Evolutionary conservation across 1,140 invertebrate species (phyloP).

Genomic region (Portunus trituberculatus): DNA sequence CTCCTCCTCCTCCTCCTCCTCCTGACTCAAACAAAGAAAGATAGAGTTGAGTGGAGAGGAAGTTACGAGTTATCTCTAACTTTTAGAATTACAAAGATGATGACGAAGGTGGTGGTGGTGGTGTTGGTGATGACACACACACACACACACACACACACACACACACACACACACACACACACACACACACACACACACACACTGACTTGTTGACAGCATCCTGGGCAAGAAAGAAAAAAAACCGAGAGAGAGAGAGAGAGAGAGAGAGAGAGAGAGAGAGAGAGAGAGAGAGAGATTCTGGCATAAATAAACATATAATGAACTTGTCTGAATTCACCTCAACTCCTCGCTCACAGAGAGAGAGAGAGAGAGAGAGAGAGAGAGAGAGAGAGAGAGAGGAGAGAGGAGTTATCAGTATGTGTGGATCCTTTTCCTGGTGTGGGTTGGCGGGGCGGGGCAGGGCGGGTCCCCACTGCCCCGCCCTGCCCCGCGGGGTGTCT

Average conservation of each 20-base stretch:
- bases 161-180: too few relatives aligned
- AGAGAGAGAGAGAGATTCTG: background rate
- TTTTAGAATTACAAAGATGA: too few relatives aligned
- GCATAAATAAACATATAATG: background rate
- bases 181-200: too few relatives aligned
- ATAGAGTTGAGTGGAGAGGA: too few relatives aligned
- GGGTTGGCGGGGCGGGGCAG: background rate
- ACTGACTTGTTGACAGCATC: too few relatives aligned
- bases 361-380: constrained; percentile 30
- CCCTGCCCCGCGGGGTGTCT: constrained; percentile 14
- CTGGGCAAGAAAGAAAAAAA: too few relatives aligned
- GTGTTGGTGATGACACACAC: too few relatives aligned
- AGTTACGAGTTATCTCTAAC: too few relatives aligned
- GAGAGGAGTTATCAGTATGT: background rate
- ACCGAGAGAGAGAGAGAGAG: background rate
- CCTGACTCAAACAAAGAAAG: too few relatives aligned
- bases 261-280: background rate
- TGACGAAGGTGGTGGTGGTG: too few relatives aligned
- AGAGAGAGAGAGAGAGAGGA: constrained; percentile 18
- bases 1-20: too few relatives aligned
- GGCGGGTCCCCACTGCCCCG: background rate
- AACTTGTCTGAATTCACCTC: background rate
- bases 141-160: too few relatives aligned
- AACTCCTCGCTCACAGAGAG: background rate
- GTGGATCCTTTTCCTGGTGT: background rate